These are phyloP conservation scores for Avahi laniger DNA, from an alignment of 2,797 vertebrate species.

Conservation along the genomic window DNA sequence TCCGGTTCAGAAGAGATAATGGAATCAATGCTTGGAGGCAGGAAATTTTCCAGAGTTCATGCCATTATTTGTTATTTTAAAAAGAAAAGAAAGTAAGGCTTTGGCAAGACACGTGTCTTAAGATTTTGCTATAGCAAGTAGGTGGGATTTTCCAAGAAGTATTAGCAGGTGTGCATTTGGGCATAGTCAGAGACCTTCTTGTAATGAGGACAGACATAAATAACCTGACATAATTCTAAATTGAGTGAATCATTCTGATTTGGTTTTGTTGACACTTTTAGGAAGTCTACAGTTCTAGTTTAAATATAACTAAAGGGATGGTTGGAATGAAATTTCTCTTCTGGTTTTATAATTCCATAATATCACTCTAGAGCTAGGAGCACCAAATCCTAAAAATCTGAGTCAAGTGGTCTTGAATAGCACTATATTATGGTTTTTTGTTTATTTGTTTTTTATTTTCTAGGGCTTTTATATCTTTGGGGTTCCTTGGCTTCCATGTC, in stretches of 20 bases:
- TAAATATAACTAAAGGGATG: background rate
- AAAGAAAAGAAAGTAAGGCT: background rate
- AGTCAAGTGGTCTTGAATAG: background rate
- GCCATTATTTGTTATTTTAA: background rate
- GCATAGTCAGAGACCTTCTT: background rate
- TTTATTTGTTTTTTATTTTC: background rate
- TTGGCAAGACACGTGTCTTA: background rate
- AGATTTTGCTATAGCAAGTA: background rate
- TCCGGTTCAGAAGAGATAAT: background rate
- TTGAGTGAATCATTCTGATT: background rate
- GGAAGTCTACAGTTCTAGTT: background rate
- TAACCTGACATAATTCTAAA: background rate
- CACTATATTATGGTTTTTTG: background rate
- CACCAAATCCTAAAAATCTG: background rate
- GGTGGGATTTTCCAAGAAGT: background rate
- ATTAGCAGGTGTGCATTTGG: background rate
- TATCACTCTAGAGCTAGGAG: background rate
- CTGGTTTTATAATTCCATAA: background rate
- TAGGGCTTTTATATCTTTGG: background rate
- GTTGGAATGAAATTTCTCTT: background rate
- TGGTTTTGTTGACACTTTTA: background rate
- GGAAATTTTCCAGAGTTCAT: background rate
- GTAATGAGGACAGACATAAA: background rate
- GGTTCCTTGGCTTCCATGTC: background rate
- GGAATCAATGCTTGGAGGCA: background rate